Percentiles rank a stretch among this genome's conserved stretches.
These are phyloP conservation scores for Squalus acanthias DNA, from an alignment of 2,797 vertebrate species.

Conservation along the genomic window DNA sequence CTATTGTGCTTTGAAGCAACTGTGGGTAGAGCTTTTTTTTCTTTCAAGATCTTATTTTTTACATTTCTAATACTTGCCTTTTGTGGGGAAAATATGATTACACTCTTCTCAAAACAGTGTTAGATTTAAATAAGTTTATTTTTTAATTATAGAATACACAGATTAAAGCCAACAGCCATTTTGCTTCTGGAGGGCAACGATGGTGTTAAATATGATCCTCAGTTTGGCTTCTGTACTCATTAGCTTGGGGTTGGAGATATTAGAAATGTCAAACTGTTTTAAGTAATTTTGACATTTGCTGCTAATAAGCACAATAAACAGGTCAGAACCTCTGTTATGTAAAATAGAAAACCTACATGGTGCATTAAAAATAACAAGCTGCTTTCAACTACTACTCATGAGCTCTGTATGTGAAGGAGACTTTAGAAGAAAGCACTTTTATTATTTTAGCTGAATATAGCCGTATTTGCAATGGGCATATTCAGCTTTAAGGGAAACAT, in stretches of 20 bases:
- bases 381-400: not conserved
- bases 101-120: not conserved
- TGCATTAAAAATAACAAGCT: not conserved
- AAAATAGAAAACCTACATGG: not conserved
- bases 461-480: not conserved
- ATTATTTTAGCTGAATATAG: not conserved
- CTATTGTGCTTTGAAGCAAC: not conserved
- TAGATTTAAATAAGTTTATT: not conserved
- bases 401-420: not conserved
- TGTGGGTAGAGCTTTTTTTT: not conserved
- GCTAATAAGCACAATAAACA: not conserved
- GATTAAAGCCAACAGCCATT: not conserved
- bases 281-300: not conserved
- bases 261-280: not conserved
- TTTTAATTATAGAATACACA: not conserved
- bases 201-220: not conserved
- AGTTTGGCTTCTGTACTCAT: not conserved
- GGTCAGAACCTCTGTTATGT: not conserved
- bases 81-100: not conserved
- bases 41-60: not conserved
- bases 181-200: not conserved
- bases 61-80: not conserved
- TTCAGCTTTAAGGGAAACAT: not conserved
- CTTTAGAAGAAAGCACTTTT: not conserved
- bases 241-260: not conserved